Evolutionary conservation across 2,888 invertebrate genomes (phyloP).

Genomic region (Serrognathus titanus): DNA sequence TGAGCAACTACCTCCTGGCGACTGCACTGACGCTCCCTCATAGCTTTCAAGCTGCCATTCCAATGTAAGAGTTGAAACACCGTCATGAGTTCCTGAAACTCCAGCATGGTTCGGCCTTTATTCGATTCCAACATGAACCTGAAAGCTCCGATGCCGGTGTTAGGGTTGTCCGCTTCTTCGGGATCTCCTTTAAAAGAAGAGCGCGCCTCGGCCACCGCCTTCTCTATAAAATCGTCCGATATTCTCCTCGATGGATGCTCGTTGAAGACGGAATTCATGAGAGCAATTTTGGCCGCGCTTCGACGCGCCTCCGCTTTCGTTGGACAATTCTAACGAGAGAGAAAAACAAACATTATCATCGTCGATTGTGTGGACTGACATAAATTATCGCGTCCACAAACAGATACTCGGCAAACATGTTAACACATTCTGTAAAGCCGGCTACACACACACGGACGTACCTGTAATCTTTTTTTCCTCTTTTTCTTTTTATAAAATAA

Average conservation of each 20-base stretch:
- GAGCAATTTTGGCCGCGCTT: slow-evolving; percentile 91
- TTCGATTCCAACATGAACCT: slow-evolving; percentile 75
- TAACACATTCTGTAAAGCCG: too few species aligned
- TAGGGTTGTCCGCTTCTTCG: slow-evolving; percentile 62
- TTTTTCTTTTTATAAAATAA: too few species aligned
- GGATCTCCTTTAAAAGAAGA: slow-evolving; percentile 72
- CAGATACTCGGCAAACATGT: too few species aligned
- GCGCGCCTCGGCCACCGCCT: slow-evolving; percentile 88
- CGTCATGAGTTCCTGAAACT: slow-evolving; percentile 97
- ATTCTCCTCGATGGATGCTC: slow-evolving; percentile 91
- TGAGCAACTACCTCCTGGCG: slow-evolving; percentile 87
- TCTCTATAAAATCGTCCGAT: slow-evolving; percentile 90
- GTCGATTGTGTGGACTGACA: too few species aligned
- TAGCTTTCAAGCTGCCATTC: slow-evolving; percentile 94
- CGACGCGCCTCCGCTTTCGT: slow-evolving; percentile 92
- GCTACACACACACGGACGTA: too few species aligned
- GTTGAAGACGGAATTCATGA: slow-evolving; percentile 96
- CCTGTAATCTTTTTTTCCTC: too few species aligned
- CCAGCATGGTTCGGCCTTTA: slow-evolving; percentile 91
- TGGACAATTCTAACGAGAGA: slow-evolving; percentile 72
- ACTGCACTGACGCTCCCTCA: slow-evolving; percentile 92
- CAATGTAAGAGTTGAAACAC: slow-evolving; percentile 94
- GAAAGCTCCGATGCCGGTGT: slow-evolving; percentile 70
- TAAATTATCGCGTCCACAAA: too few species aligned
- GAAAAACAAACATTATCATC: neutral